Conservation (phyloP, 2,113 vertebrate species). For the Stomatorhinus ivindoensis region DNA sequence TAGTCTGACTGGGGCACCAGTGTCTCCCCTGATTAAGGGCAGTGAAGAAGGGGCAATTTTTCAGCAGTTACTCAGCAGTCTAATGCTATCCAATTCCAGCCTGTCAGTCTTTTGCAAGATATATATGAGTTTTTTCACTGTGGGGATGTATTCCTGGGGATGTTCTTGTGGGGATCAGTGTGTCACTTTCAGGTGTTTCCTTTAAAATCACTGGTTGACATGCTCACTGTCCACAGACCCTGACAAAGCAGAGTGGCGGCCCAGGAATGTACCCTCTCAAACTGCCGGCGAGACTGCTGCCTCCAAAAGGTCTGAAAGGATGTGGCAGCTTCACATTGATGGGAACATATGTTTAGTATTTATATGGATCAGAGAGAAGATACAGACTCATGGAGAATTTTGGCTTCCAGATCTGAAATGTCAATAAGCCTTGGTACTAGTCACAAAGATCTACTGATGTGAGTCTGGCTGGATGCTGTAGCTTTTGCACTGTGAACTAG, state of each 20-base stretch:
- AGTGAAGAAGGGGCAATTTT: neutral
- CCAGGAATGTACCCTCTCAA: neutral
- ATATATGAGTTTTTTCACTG: neutral
- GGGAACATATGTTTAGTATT: neutral
- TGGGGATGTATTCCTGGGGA: neutral
- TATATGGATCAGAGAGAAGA: constrained; percentile 1
- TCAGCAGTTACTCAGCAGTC: neutral
- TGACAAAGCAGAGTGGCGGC: neutral
- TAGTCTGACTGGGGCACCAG: neutral
- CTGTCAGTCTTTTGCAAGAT: neutral
- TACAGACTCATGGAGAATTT: neutral
- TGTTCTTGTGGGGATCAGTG: neutral
- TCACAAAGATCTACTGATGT: neutral
- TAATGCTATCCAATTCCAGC: neutral
- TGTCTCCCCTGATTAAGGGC: neutral
- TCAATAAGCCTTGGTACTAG: neutral
- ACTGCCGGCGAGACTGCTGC: neutral
- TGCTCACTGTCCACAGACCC: neutral
- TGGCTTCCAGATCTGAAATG: neutral
- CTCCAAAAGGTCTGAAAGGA: neutral
- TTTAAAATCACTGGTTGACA: neutral
- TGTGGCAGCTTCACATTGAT: neutral
- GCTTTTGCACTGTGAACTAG: neutral
- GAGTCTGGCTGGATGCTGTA: neutral
- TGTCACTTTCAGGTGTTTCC: neutral